Base-by-base conservation (phyloP, 2,888 invertebrate genomes). In the Sinhomidia bicolor region DNA sequence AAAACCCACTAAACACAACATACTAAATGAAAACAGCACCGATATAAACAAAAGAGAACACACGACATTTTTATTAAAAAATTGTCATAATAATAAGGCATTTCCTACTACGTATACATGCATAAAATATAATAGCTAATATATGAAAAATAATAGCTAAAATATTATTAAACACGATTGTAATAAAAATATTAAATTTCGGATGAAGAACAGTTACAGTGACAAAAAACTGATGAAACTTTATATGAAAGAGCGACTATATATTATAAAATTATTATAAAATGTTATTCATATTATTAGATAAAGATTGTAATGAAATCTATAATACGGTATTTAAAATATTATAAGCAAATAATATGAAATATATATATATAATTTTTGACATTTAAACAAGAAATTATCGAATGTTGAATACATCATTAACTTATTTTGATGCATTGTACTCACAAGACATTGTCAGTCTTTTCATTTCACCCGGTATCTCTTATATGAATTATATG, bases 301-400 rank as follows among this genome's bases (percentile, higher is more conserved):
- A 26, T 76, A 76, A 76, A 26, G 14, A 76, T 76, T 47, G 47
- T 76, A 76, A 12, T 68, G 36, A 68, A 65, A 68, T 41, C 68
- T 68, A 68, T 62, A 62, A 29, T 68, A 68, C 68, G 51, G 51
- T 74, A 74, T 74, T 74, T 74, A 74, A 74, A 74, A n/a, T 44
- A 68, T 32, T 74, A 79, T 79, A 79, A 57, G 79, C 79, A 79
- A 79, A 79, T 79, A 79, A 79, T 57, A 79, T 71, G 71, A 71
- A 76, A 74, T 54, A 78, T 54, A 79, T 78, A 78, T 79, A 79
- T 79, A 79, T 79, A 79, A 79, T 79, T 79, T 79, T 79, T 79
- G 79, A 79, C 79, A 79, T 60, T 79, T 79, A 79, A 79, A 79
- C n/a, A 47, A 79, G 20, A 57, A 60, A 51, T 23, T n/a, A n/a